Conservation (phyloP, 2,797 vertebrate species). For the Lepus townsendii region DNA sequence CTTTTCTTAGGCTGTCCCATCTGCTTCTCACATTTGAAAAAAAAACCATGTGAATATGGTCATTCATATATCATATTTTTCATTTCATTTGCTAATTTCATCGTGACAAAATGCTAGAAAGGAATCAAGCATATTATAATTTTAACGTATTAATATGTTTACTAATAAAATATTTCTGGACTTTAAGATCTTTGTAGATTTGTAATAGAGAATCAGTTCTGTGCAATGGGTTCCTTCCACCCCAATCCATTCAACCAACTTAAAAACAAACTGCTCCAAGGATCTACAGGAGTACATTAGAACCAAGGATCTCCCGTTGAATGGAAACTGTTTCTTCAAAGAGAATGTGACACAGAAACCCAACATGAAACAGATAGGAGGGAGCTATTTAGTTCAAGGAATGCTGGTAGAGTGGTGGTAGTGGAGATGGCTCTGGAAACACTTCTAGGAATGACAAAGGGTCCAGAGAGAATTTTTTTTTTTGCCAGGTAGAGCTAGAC, state of each 20-base stretch:
- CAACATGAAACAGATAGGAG: neutral
- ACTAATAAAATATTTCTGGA: constrained; percentile 46
- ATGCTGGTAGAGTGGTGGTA: neutral
- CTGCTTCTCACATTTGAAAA: constrained; percentile 18
- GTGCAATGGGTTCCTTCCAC: neutral
- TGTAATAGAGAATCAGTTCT: neutral
- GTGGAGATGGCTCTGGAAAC: neutral
- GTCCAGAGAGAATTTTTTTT: neutral
- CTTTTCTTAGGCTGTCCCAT: neutral
- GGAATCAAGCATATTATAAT: neutral
- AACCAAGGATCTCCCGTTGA: neutral
- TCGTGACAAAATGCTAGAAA: constrained; percentile 22
- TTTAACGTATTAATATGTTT: neutral
- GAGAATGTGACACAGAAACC: neutral
- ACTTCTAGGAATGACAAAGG: neutral
- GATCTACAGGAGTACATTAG: neutral
- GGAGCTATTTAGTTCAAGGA: neutral
- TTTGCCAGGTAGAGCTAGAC: too few relatives aligned
- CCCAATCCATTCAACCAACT: neutral
- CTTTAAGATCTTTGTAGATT: constrained; percentile 3
- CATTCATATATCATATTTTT: neutral
- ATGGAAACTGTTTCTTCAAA: constrained; percentile 6
- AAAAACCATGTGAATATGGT: neutral
- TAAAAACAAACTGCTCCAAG: constrained; percentile 1
- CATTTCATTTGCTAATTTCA: neutral